A percentile compares a stretch with the other conserved stretches of the same genome.
These are phyloP conservation scores for Sycophila texana DNA, from an alignment of 2,888 invertebrate species.

Conservation along the genomic window DNA sequence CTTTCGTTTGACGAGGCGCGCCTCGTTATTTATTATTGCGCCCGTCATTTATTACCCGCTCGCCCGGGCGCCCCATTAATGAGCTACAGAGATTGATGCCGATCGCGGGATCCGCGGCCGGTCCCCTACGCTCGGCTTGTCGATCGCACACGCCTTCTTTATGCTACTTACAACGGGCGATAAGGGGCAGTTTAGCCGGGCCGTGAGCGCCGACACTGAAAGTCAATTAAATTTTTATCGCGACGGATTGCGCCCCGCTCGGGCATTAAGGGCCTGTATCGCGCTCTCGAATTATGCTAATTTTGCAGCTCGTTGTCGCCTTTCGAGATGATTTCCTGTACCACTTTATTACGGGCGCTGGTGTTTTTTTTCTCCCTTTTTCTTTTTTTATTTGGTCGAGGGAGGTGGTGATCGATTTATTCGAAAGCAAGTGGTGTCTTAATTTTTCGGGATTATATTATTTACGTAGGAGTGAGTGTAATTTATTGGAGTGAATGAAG, in stretches of 20 bases:
- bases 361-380: background rate
- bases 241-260: background rate
- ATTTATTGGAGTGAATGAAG: no score
- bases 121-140: constrained; percentile 6
- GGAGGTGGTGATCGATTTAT: background rate
- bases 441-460: no score
- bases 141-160: constrained; percentile 51
- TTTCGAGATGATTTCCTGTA: constrained; percentile 14
- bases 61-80: constrained; percentile 41
- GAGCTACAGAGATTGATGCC: constrained; percentile 55
- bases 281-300: constrained; percentile 34
- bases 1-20: constrained; percentile 38
- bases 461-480: no score
- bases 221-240: constrained; percentile 58
- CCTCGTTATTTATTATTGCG: constrained; percentile 54
- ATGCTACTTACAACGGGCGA: constrained; percentile 50
- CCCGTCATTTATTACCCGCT: constrained; percentile 53
- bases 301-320: constrained; percentile 18
- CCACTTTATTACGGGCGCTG: constrained; percentile 32
- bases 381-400: background rate
- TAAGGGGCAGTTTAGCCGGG: constrained; percentile 52
- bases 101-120: constrained; percentile 38
- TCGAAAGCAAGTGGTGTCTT: background rate
- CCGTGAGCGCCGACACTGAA: constrained; percentile 52
- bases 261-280: constrained; percentile 10